Evolutionary conservation across 2,888 invertebrate genomes (phyloP).

Genomic region (Caenorhabditis wallacei): DNA sequence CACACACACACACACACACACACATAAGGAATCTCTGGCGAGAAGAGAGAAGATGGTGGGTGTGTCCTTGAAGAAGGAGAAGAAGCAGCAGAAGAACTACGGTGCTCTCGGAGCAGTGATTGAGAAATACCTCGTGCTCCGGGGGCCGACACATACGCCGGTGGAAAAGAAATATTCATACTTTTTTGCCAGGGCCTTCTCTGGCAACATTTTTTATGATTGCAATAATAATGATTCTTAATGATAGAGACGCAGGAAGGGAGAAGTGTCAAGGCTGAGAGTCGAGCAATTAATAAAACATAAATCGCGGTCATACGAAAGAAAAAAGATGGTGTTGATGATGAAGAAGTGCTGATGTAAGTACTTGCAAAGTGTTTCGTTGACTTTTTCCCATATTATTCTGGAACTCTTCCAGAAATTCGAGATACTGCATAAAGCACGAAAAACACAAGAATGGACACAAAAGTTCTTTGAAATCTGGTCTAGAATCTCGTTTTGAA

Average conservation of each 20-base stretch:
- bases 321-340: slow-evolving; percentile 3
- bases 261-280: slow-evolving; percentile 18
- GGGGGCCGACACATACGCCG: slow-evolving; percentile 62
- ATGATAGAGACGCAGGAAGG: slow-evolving; percentile 18
- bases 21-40: slow-evolving; percentile 44
- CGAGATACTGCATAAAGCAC: slow-evolving; percentile 11
- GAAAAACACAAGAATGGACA: slow-evolving; percentile 10
- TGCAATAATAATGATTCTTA: slow-evolving; percentile 48
- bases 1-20: slow-evolving; percentile 39
- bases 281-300: slow-evolving; percentile 51
- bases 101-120: slow-evolving; percentile 62
- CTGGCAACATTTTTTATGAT: slow-evolving; percentile 57
- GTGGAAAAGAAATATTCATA: slow-evolving; percentile 63
- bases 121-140: slow-evolving; percentile 65
- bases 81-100: slow-evolving; percentile 45
- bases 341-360: slow-evolving; percentile 9
- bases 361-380: slow-evolving; percentile 38
- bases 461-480: slow-evolving; percentile 55
- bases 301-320: slow-evolving; percentile 52
- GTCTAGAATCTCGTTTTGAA: slow-evolving; percentile 44
- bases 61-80: slow-evolving; percentile 45
- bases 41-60: slow-evolving; percentile 42
- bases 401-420: slow-evolving; percentile 3
- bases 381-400: slow-evolving; percentile 13
- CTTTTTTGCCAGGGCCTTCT: slow-evolving; percentile 20